Base-by-base conservation (phyloP, 2,797 vertebrate species). In the Coranthus polyacanthus region DNA sequence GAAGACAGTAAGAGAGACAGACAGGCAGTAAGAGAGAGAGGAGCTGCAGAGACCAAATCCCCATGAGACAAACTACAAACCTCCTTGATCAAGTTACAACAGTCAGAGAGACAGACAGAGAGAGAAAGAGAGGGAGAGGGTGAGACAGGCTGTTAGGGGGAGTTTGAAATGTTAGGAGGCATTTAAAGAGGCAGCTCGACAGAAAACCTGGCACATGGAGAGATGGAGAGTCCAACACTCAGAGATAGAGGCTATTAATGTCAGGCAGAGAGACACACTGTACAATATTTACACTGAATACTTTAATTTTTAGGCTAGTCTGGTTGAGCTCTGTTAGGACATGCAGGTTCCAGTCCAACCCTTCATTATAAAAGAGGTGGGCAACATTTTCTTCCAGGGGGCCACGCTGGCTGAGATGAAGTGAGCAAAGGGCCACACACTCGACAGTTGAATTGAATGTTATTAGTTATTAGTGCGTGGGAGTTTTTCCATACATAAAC, bases 41-140 rank as follows among this genome's bases (percentile, higher is more conserved):
- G 46, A 38, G 59, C 76, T 60, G 64, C 53, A 73, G 50, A 37
- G 70, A 78, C 52, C 24, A 81, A 75, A 78, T 78, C 73, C 72
- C 62, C 58, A 17, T 52, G 82, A 81, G 70, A 64, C 66, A 65
- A 29, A 29, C 41, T 12, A 36, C 17, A 63, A 68, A 32, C 42
- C 45, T 74, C 42, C 45, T 74, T 60, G 50, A 79, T 79, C 72
- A 69, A 70, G 43, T 60, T 56, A 60, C 24, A 50, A 57, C 44
- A 69, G 51, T n/a, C 36, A 54, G 47, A 67, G 47, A 47, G 69
- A 44, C 4, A 36, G 54, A 34, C 20, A 62, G 52, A 64, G 7
- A 32, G 26, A 29, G 47, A 58, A 9, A 53, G 39, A 36, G 9
- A 37, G 10, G 17, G 34, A 12, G 5, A 62, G 29, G 60, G 20